Base-by-base conservation (phyloP, 2,113 vertebrate species). In the Stigmatopora argus region DNA sequence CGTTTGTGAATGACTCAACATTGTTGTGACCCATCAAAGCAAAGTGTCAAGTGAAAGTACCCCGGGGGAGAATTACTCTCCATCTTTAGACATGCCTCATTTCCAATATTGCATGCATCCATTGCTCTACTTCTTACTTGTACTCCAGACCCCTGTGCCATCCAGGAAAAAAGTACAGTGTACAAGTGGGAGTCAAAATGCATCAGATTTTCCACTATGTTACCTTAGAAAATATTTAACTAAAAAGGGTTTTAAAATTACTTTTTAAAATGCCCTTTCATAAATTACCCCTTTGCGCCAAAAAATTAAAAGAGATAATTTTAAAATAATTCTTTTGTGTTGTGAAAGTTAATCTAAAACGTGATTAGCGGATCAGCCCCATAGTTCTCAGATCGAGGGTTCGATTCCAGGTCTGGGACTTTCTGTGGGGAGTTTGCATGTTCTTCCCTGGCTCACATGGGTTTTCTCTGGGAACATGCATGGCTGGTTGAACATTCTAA, bases 41-140 rank as follows among this genome's bases (percentile, higher is more conserved):
- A 71, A 75, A 75, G 69, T 65, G 79, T 83, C 70, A 66, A 31
- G 46, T 81, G 74, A 86, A 83, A 84, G 77, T 77, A 69, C 61
- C 82, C 70, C 0, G 63, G 62, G 77, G 84, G 57, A 1, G 4
- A 13, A 51, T 51, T 62, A 74, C 66, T 65, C 74, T 72, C 57
- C 41, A 5, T 76, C 73, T 73, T 72, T 77, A 47, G 62, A 65
- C 51, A 68, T 74, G 70, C 64, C 62, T 77, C 12, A 0, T 77
- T 80, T 82, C 58, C 72, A 56, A 72, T 3, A 57, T 35, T 53
- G 62, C 47, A 45, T n/a, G 8, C 15, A 1, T 23, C 45, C 61
- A 48, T 26, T 61, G 38, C 65, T 59, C 44, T 35, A 44, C 38
- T 47, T 76, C 46, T 64, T n/a, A 59, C 31, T 48, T 38, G 18